Conservation (phyloP, 1,140 invertebrate species). For the Calliopsis andreniformis region DNA sequence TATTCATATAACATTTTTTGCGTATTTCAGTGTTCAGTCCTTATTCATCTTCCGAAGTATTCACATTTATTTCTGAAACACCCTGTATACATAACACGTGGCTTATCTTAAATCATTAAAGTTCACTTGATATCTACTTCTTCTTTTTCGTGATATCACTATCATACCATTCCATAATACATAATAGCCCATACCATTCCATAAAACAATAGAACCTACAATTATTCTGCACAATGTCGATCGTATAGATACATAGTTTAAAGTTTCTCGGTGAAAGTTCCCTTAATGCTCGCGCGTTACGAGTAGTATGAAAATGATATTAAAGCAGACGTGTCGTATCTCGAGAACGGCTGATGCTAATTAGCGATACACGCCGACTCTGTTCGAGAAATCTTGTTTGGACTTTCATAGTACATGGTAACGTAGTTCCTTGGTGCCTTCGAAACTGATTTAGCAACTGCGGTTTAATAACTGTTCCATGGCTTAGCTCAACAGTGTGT, state of each 20-base stretch:
- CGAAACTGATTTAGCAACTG: slow-evolving; percentile 35
- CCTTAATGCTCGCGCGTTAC: neutral
- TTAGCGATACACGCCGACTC: slow-evolving; percentile 57
- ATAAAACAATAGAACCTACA: no score
- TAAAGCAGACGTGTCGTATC: slow-evolving; percentile 54
- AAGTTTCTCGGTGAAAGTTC: neutral
- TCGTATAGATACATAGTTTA: neutral
- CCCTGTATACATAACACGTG: no score
- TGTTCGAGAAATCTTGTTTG: slow-evolving; percentile 61
- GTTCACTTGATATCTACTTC: no score
- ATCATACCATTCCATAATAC: no score
- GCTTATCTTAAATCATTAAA: no score
- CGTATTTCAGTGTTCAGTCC: no score
- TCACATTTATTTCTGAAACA: no score
- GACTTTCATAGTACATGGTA: slow-evolving; percentile 27
- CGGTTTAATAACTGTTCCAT: slow-evolving; percentile 25
- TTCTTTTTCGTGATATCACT: no score
- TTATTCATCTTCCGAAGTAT: no score
- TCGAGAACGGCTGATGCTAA: slow-evolving; percentile 44
- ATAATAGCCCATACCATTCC: no score
- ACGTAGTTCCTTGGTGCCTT: slow-evolving; percentile 8
- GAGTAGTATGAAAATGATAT: slow-evolving; percentile 26
- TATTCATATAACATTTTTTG: no score
- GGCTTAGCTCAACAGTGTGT: slow-evolving; percentile 25
- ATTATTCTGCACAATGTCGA: slow-evolving; percentile 8